A percentile compares a stretch with the other conserved stretches of the same genome.
phyloP scores from a whole-genome alignment of 2,797 vertebrate genomes.

The Tolypeutes matacus region DNA sequence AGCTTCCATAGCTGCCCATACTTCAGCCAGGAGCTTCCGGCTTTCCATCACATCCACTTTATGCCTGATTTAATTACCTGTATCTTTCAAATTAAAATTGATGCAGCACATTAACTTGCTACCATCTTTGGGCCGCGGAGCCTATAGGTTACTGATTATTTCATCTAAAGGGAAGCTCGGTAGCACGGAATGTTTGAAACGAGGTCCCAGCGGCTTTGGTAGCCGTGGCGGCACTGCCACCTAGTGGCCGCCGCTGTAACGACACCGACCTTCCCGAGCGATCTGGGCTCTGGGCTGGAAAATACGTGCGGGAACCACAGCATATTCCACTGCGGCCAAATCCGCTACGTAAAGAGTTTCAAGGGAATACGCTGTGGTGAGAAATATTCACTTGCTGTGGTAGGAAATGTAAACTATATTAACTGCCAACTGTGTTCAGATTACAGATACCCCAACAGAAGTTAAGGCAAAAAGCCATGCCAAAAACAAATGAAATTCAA shows the following conservation, averaged over 20 bases:
- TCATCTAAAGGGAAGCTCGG: not conserved
- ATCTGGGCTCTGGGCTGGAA: accelerated
- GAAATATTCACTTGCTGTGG: accelerated
- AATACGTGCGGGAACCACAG: accelerated
- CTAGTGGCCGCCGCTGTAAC: not conserved
- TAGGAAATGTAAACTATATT: accelerated
- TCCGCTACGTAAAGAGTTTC: accelerated
- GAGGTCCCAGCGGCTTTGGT: too few relatives aligned
- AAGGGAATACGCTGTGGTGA: accelerated
- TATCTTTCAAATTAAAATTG: not conserved
- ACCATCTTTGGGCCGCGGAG: not conserved
- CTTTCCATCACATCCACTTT: not conserved
- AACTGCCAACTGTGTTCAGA: not conserved
- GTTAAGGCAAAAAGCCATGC: not conserved
- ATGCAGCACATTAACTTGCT: not conserved
- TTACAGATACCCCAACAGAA: not conserved
- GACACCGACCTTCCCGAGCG: not conserved
- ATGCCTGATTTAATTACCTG: not conserved
- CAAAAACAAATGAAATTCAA: not conserved
- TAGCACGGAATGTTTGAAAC: not conserved
- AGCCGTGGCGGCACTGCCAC: slow-evolving; percentile 20
- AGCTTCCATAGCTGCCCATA: accelerated
- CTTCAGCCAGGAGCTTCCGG: not conserved
- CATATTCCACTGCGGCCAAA: not conserved
- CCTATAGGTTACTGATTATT: not conserved